phyloP scores from a whole-genome alignment of 2,888 invertebrate genomes.

The Papilio elwesi region DNA sequence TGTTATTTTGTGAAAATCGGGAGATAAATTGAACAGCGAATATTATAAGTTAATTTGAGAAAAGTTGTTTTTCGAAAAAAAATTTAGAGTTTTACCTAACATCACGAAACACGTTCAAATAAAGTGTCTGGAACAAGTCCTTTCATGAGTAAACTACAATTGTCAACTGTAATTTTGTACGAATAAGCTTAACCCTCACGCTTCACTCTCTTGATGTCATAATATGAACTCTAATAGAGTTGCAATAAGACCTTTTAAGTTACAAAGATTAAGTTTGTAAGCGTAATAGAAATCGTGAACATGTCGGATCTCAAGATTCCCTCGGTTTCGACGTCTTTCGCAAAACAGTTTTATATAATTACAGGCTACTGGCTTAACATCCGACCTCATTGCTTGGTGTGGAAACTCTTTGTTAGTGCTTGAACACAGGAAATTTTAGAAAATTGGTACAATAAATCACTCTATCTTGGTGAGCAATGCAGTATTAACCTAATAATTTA shows the following conservation, averaged over 20 bases:
- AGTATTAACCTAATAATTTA: too few species aligned
- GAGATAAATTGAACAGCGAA: too few species aligned
- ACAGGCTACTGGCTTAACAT: constrained; percentile 51
- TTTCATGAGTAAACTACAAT: constrained; percentile 59
- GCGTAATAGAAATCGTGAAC: constrained; percentile 70
- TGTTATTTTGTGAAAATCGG: too few species aligned
- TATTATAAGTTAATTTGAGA: too few species aligned
- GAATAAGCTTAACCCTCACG: constrained; percentile 68
- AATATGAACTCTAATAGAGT: constrained; percentile 48
- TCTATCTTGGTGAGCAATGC: too few species aligned
- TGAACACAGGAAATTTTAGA: too few species aligned
- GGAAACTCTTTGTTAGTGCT: constrained; percentile 21
- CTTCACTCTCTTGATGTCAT: constrained; percentile 48
- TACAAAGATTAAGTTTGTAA: constrained; percentile 52
- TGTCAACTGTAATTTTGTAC: constrained; percentile 67
- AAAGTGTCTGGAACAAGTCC: constrained; percentile 53
- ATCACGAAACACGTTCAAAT: neutral
- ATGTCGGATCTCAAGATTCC: constrained; percentile 50
- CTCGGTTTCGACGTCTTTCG: constrained; percentile 57
- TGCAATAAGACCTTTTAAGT: constrained; percentile 45
- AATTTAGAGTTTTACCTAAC: too few species aligned
- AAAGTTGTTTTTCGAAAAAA: too few species aligned
- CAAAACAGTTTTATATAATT: constrained; percentile 54
- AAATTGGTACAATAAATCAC: too few species aligned
- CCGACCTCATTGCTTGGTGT: constrained; percentile 19